phyloP scores from a whole-genome alignment of 2,797 vertebrate species.

The Bucorvus abyssinicus region DNA sequence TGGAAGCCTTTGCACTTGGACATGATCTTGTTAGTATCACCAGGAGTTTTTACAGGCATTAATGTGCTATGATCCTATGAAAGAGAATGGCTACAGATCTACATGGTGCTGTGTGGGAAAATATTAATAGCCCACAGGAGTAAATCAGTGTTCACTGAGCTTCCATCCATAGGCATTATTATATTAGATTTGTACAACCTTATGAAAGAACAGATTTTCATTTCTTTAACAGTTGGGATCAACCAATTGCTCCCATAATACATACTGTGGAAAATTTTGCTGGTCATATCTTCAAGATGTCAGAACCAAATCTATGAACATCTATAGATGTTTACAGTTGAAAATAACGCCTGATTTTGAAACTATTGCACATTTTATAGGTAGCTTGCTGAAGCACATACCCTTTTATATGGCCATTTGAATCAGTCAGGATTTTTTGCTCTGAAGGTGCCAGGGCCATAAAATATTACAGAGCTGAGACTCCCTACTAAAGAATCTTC shows the following conservation, averaged over 20 bases:
- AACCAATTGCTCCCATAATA: background rate
- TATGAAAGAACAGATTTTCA: background rate
- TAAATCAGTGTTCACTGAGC: background rate
- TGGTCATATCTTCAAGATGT: background rate
- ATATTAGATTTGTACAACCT: background rate
- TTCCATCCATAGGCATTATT: background rate
- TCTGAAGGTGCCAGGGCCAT: background rate
- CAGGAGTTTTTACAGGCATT: background rate
- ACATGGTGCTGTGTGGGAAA: background rate
- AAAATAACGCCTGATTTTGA: background rate
- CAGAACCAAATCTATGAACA: background rate
- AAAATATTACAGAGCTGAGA: background rate
- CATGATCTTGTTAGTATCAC: background rate
- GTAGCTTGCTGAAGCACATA: background rate
- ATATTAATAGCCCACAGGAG: background rate
- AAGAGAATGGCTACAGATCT: background rate
- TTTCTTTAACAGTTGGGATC: background rate
- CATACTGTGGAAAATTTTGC: background rate
- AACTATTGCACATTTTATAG: background rate
- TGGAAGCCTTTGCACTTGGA: background rate
- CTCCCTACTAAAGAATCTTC: background rate
- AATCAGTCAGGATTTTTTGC: background rate
- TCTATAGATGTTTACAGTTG: background rate
- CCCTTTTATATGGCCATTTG: background rate
- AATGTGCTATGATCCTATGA: background rate